Conservation (phyloP, 53 echinoderm and acorn worm species). For the Zoroaster sp. region DNA sequence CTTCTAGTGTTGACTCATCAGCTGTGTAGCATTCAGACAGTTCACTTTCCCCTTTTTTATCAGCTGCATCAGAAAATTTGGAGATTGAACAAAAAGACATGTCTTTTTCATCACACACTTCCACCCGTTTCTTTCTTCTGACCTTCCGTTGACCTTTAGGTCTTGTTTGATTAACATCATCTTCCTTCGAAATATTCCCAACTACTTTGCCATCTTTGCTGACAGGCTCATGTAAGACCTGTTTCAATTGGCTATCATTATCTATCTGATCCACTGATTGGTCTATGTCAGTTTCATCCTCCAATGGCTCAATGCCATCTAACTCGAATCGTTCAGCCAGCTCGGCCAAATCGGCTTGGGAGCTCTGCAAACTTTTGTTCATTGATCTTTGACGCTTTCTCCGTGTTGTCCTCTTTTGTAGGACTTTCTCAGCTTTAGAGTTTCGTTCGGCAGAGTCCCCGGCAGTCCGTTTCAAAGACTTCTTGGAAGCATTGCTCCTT, state of each 20-base stretch:
- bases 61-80: neutral
- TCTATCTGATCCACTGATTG: constrained; percentile 33
- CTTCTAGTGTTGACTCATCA: constrained; percentile 32
- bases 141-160: neutral
- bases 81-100: neutral
- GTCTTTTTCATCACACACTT: neutral
- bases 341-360: constrained; percentile 73
- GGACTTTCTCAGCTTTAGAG: neutral
- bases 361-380: constrained; percentile 44
- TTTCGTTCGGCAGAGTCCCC: neutral
- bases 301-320: constrained; percentile 86
- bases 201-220: neutral
- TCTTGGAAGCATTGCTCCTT: neutral
- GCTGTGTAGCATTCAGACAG: constrained; percentile 31
- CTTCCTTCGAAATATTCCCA: neutral
- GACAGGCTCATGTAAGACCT: neutral
- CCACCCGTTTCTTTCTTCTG: neutral
- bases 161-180: neutral
- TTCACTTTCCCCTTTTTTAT: neutral
- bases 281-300: constrained; percentile 70
- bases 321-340: constrained; percentile 81
- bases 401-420: neutral
- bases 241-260: constrained; percentile 24
- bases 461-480: neutral
- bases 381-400: neutral